Percentiles rank a stretch among this genome's conserved stretches.
phyloP scores from a whole-genome alignment of 2,797 vertebrate species.

The Ceyx erithaca region DNA sequence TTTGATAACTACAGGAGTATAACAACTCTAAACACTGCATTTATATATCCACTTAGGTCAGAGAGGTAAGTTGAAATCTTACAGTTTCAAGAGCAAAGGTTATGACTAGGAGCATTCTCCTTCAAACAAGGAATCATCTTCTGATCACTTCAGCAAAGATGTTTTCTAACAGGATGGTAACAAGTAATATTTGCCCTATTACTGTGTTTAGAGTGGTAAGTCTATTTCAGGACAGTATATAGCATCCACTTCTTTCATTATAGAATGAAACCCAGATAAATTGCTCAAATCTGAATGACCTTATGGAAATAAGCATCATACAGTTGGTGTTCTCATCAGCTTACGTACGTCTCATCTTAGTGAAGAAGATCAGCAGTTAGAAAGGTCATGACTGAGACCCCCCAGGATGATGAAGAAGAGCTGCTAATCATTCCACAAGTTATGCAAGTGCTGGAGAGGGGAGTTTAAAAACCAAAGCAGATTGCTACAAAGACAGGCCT shows the following conservation, averaged over 20 bases:
- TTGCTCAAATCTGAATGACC: neutral
- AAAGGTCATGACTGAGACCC: conserved; percentile 66
- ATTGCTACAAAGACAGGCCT: conserved; percentile 44
- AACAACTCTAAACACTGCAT: neutral
- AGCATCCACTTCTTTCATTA: neutral
- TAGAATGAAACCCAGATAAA: neutral
- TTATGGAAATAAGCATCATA: neutral
- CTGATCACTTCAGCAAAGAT: neutral
- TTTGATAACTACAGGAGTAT: neutral
- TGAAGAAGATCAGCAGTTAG: conserved; percentile 14
- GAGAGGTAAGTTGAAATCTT: neutral
- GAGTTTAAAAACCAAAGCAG: conserved; percentile 31
- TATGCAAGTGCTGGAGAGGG: conserved; percentile 18
- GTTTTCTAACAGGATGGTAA: neutral
- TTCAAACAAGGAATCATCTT: neutral
- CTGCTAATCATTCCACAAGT: conserved; percentile 36
- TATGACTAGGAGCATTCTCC: neutral
- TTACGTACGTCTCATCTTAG: neutral
- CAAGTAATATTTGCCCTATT: neutral
- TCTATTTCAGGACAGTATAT: neutral
- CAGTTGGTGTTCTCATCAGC: neutral
- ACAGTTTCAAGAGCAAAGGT: neutral
- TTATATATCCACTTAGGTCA: neutral
- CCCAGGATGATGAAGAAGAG: conserved; percentile 53
- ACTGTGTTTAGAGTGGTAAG: neutral